These are phyloP conservation scores for Ischnus inquisitorius DNA, from an alignment of 2,888 invertebrate genomes.

Conservation along the genomic window DNA sequence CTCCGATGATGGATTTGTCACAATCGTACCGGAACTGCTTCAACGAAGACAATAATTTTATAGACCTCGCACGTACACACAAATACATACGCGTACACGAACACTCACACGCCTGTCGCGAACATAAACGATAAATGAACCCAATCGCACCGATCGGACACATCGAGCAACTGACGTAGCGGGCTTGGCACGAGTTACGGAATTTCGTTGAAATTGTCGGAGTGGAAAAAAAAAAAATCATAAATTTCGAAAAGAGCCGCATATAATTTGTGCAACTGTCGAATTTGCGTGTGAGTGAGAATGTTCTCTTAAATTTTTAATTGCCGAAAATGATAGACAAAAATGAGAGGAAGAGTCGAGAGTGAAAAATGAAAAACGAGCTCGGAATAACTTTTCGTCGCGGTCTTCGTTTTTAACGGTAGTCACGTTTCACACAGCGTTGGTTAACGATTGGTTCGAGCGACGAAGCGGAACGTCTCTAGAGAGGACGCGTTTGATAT, in stretches of 20 bases:
- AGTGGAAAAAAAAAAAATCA: conserved; percentile 6
- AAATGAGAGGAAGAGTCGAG: conserved; percentile 6
- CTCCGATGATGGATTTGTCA: conserved; percentile 17
- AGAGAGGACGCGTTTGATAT: conserved; percentile 47
- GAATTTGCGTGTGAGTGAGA: conserved; percentile 17
- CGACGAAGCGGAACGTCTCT: neutral
- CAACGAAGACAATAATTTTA: conserved; percentile 79
- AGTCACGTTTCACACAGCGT: neutral
- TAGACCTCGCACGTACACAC: conserved; percentile 53
- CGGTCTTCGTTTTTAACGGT: conserved; percentile 1
- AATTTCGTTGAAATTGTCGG: conserved; percentile 14
- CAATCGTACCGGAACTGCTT: conserved; percentile 70
- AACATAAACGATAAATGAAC: conserved; percentile 27
- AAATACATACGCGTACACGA: conserved; percentile 20
- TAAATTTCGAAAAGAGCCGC: conserved; percentile 19
- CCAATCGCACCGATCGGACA: conserved; percentile 24
- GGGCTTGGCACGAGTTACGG: conserved; percentile 30
- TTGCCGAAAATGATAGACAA: neutral
- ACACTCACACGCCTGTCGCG: conserved; percentile 1
- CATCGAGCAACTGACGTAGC: conserved; percentile 73
- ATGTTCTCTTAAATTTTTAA: neutral
- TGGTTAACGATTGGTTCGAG: conserved; percentile 31
- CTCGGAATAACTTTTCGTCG: conserved; percentile 12
- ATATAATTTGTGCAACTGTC: conserved; percentile 51
- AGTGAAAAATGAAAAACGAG: conserved; percentile 1